A percentile compares a stretch with the other conserved stretches of the same genome.
Evolutionary conservation across 2,797 vertebrate species (phyloP).

Genomic region (Gallinago nigripennis): DNA sequence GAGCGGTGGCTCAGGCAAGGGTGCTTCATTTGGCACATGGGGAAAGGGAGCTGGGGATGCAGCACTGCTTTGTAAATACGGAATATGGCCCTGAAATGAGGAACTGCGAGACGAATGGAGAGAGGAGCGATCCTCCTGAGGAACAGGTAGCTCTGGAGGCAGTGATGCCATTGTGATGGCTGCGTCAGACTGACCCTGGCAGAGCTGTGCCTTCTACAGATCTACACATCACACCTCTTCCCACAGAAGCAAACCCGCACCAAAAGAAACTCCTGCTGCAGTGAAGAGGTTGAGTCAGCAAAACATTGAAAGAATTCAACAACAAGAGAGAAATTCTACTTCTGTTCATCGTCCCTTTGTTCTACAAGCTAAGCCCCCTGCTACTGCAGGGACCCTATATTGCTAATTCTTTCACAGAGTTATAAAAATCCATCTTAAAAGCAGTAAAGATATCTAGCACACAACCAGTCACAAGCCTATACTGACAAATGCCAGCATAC

Average conservation of each 20-base stretch:
- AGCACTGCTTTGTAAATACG: not conserved
- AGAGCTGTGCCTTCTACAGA: not conserved
- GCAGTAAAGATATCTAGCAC: not conserved
- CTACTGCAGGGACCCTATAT: not conserved
- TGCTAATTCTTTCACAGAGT: not conserved
- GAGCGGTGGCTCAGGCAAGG: not conserved
- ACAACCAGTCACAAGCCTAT: not conserved
- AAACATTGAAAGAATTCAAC: not conserved
- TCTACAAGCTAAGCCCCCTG: not conserved
- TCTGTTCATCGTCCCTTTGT: not conserved
- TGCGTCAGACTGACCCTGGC: not conserved
- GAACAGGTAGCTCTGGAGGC: not conserved
- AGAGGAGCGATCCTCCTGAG: not conserved
- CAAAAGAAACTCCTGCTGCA: not conserved
- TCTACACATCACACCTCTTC: not conserved
- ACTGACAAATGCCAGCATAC: not conserved
- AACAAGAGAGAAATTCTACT: not conserved
- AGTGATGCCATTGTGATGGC: rapidly evolving
- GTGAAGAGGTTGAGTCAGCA: not conserved
- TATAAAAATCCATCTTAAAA: not conserved
- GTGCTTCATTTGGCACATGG: rapidly evolving
- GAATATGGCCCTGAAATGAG: not conserved
- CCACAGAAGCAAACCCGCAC: not conserved
- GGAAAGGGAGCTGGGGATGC: not conserved
- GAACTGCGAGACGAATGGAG: not conserved